A percentile compares a stretch with the other conserved stretches of the same genome.
phyloP scores from a whole-genome alignment of 2,113 vertebrate genomes.

The Stomatorhinus ivindoensis region DNA sequence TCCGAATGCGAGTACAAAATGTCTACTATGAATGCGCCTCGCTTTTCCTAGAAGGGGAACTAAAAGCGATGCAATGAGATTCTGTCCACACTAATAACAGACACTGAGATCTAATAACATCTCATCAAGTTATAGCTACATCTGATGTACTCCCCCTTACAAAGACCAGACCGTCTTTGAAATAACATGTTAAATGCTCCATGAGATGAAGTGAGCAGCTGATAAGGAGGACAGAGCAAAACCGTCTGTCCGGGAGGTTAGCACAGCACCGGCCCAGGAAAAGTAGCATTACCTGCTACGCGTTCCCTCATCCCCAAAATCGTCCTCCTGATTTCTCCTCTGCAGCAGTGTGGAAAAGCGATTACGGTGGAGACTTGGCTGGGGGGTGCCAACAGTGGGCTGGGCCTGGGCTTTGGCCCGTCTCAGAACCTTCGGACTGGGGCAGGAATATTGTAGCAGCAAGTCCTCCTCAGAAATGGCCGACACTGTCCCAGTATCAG shows the following conservation, averaged over 20 bases:
- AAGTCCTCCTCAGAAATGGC: constrained; percentile 72
- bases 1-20: background rate
- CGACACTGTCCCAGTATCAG: constrained; percentile 43
- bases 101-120: background rate
- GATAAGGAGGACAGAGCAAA: background rate
- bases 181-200: background rate
- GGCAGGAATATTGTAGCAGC: constrained; percentile 73
- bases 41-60: background rate
- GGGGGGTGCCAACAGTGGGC: background rate
- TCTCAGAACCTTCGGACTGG: constrained; percentile 64
- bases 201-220: background rate
- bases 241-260: background rate
- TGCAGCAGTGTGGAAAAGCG: constrained; percentile 75
- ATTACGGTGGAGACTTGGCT: constrained; percentile 55
- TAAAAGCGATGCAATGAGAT: background rate
- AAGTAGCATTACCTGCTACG: constrained; percentile 73
- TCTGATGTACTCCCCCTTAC: background rate
- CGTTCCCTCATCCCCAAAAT: constrained; percentile 55
- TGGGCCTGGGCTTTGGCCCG: constrained; percentile 28
- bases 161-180: background rate
- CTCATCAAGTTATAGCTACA: background rate
- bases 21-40: background rate
- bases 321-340: constrained; percentile 65
- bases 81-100: background rate
- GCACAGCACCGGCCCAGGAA: background rate